These are phyloP conservation scores for Tanytarsus gracilentus DNA, from an alignment of 2,888 invertebrate genomes.

Conservation along the genomic window DNA sequence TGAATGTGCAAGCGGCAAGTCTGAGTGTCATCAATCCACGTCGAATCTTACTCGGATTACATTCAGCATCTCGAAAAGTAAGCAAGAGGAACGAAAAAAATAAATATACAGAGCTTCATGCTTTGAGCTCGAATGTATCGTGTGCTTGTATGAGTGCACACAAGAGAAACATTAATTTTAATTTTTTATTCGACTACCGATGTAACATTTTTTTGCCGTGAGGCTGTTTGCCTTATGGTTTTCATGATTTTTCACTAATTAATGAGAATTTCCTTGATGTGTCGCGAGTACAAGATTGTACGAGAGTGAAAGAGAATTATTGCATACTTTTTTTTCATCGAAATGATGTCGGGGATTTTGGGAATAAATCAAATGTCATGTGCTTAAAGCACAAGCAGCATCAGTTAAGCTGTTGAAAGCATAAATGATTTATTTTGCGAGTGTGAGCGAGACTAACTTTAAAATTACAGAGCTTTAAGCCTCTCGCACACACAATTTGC, in stretches of 20 bases:
- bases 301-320: not conserved
- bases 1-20: conserved; percentile 60
- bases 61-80: conserved; percentile 53
- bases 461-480: no score
- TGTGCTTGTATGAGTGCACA: not conserved
- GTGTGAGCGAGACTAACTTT: no score
- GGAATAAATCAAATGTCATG: conserved; percentile 9
- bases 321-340: conserved; percentile 1
- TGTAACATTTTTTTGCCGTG: not conserved
- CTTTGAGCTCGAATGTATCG: not conserved
- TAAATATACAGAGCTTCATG: not conserved
- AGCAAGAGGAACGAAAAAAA: conserved; percentile 31
- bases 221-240: no score
- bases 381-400: no score
- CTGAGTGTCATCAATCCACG: conserved; percentile 55
- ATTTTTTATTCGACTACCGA: conserved; percentile 20
- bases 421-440: no score
- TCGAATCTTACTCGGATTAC: conserved; percentile 54
- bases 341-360: conserved; percentile 8
- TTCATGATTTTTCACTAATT: no score
- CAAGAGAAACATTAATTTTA: conserved; percentile 20
- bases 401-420: no score
- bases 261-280: no score
- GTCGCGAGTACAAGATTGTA: no score
- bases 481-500: no score